Base-by-base conservation (phyloP, 2,797 vertebrate genomes). In the Crenichthys baileyi region DNA sequence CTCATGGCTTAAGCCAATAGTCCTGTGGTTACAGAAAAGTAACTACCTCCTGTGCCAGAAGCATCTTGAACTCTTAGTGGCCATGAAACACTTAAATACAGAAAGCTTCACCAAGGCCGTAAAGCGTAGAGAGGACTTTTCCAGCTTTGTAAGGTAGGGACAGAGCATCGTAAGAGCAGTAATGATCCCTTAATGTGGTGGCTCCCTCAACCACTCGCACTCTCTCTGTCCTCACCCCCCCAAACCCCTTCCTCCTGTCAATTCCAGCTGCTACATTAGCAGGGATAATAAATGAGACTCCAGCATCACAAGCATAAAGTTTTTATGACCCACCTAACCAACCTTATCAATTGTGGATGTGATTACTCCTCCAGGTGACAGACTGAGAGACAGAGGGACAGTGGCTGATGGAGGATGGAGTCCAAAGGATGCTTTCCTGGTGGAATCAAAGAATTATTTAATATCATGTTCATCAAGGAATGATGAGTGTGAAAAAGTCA, bases 241-340 rank as follows among this genome's bases (percentile, higher is more conserved):
- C 0, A 8, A 2, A 46, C 71, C 31, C 82, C 79, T 76, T 72
- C 87, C 41, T 46, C 41, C 13, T 6, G 12, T 70, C 72, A 77
- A 85, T 58, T 81, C 80, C 88, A 83, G 78, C 91, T 88, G 88
- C 92, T 94, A 89, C 93, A 95, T 95, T 95, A 95, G 94, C 90
- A 90, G 90, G 92, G 93, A 94, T 95, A 94, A 94, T 94, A 94
- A 94, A 94, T 95, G 92, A 94, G 93, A 92, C 89, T 87, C 88
- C 39, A 46, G 89, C 92, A 92, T 93, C 89, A 91, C 88, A 82
- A 90, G 90, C 93, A 95, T 94, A 90, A 94, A 95, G 89, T 93
- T 95, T 94, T 95, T 91, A 95, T 95, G 92, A 95, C 88, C 91
- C 90, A 91, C 92, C 93, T 91, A 93, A 94, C 91, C 92, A 94